Percentiles rank a stretch among this genome's conserved stretches.
Evolutionary conservation across 2,888 invertebrate species (phyloP).

Genomic region (Andrena chrysosceles): DNA sequence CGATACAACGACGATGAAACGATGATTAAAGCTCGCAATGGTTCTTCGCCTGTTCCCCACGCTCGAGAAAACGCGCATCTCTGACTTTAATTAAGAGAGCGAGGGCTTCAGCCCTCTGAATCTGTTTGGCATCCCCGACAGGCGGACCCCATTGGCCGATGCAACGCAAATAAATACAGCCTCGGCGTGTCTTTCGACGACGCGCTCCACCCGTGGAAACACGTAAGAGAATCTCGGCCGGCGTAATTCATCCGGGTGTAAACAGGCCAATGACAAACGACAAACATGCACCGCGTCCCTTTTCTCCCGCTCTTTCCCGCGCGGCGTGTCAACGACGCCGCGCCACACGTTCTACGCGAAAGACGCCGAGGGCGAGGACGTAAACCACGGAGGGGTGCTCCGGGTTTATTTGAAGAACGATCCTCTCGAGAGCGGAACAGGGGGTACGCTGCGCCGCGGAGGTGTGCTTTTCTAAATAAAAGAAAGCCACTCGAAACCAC

Average conservation of each 20-base stretch:
- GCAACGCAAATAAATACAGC: constrained; percentile 51
- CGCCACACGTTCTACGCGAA: constrained; percentile 44
- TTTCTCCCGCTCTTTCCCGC: constrained; percentile 33
- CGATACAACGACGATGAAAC: constrained; percentile 8
- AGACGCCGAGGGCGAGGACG: constrained; percentile 41
- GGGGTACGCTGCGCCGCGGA: constrained; percentile 21
- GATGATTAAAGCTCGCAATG: constrained; percentile 9
- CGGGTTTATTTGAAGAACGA: constrained; percentile 68
- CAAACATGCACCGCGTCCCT: constrained; percentile 62
- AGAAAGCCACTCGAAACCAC: constrained; percentile 40
- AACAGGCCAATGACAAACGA: constrained; percentile 78
- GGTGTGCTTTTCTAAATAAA: constrained; percentile 68
- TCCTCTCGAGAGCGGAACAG: constrained; percentile 42
- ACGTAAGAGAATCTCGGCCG: constrained; percentile 57
- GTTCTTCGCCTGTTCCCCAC: too few species aligned
- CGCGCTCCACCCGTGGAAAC: constrained; percentile 7
- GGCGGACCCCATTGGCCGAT: not conserved
- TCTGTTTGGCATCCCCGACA: constrained; percentile 48
- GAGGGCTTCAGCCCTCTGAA: constrained; percentile 3
- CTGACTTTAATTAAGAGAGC: constrained; percentile 48
- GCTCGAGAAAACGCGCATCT: not conserved
- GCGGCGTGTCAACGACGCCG: constrained; percentile 27
- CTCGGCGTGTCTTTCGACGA: constrained; percentile 10
- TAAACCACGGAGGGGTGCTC: constrained; percentile 57
- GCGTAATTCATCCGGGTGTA: constrained; percentile 68